Conservation (phyloP, 2,888 invertebrate species). For the Stenchaetothrips biformis region DNA sequence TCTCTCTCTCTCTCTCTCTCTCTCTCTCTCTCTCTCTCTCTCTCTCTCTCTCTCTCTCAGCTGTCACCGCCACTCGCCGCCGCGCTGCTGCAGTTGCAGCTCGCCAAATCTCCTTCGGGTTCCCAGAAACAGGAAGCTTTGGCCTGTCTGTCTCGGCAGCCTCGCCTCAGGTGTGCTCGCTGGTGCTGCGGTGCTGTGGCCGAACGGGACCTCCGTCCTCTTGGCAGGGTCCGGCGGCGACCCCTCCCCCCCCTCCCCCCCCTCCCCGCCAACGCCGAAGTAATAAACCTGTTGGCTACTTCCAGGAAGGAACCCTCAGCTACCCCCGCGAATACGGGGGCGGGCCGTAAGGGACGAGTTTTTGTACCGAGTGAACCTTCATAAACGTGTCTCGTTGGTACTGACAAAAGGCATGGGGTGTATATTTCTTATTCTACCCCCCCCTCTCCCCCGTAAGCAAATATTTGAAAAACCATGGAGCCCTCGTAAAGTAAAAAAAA, state of each 20-base stretch:
- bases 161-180: background rate
- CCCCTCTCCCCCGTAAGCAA: too few relatives aligned
- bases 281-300: constrained; percentile 10
- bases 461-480: too few relatives aligned
- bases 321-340: background rate
- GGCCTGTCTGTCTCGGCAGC: background rate
- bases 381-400: background rate
- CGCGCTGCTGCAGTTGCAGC: background rate
- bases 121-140: constrained; percentile 16
- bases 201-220: constrained; percentile 1
- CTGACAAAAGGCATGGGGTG: background rate
- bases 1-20: too few relatives aligned
- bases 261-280: background rate
- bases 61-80: too few relatives aligned
- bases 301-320: constrained; percentile 1
- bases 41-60: too few relatives aligned
- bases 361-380: background rate
- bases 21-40: too few relatives aligned
- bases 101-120: constrained; percentile 15
- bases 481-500: background rate
- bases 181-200: too few relatives aligned
- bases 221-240: background rate
- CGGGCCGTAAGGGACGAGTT: background rate
- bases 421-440: too few relatives aligned
- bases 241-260: background rate